A percentile compares a stretch with the other conserved stretches of the same genome.
These are phyloP conservation scores for Eilema sororculum DNA, from an alignment of 2,888 invertebrate species.

Conservation along the genomic window DNA sequence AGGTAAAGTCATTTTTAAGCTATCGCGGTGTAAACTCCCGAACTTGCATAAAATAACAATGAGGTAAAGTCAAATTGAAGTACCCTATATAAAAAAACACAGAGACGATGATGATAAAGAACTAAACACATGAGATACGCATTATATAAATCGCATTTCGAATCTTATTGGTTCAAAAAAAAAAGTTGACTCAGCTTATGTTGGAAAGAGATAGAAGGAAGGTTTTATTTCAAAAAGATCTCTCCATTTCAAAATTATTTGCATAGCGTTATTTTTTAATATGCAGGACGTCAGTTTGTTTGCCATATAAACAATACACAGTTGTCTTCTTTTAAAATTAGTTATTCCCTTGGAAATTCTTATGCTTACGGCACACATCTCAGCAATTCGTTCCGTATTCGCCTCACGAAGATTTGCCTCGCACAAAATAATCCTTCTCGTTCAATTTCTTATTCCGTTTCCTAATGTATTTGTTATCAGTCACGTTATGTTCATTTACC, in stretches of 20 bases:
- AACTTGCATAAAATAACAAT: no score
- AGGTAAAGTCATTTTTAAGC: no score
- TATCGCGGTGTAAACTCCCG: no score
- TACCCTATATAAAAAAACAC: no score
- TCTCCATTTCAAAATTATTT: no score
- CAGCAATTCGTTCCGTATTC: not conserved
- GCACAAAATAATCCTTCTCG: not conserved
- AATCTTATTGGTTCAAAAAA: not conserved
- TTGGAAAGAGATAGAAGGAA: no score
- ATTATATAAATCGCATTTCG: no score
- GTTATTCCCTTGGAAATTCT: not conserved
- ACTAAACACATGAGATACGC: no score
- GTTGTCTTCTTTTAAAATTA: not conserved
- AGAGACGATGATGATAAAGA: no score
- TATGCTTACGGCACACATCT: not conserved
- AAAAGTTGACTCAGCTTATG: not conserved
- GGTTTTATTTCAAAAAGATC: no score
- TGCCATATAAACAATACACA: not conserved
- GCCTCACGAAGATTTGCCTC: not conserved
- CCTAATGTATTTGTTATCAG: conserved; percentile 2
- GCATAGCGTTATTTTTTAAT: no score
- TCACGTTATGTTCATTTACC: not conserved
- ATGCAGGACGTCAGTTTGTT: not conserved
- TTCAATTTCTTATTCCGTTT: not conserved
- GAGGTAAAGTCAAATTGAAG: no score